phyloP scores from a whole-genome alignment of 2,113 vertebrate species.

The Erinaceus europaeus region DNA sequence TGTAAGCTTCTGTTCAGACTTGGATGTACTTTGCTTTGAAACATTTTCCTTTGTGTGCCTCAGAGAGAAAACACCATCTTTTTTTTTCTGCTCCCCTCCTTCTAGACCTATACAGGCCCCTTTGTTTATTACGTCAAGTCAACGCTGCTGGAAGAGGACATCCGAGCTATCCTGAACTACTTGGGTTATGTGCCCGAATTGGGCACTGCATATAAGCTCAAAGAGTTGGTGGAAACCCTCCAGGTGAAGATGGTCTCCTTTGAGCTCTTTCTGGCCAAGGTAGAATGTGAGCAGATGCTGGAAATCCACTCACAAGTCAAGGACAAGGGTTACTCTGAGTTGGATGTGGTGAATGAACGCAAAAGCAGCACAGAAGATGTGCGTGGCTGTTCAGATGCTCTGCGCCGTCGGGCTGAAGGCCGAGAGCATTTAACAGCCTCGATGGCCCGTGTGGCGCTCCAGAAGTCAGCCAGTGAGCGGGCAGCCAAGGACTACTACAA shows the following conservation, averaged over 20 bases:
- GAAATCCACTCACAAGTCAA: constrained; percentile 94
- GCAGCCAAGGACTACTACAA: constrained; percentile 90
- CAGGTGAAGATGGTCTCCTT: constrained; percentile 90
- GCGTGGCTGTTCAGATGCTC: constrained; percentile 89
- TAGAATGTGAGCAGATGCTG: constrained; percentile 93
- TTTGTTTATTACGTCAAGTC: constrained; percentile 97
- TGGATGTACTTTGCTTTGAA: not conserved
- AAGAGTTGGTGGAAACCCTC: constrained; percentile 85
- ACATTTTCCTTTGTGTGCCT: too few species aligned
- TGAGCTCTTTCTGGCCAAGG: constrained; percentile 94
- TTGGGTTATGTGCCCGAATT: constrained; percentile 95
- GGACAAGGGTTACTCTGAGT: constrained; percentile 89
- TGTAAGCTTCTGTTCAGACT: fast-evolving
- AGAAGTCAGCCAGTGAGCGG: constrained; percentile 89
- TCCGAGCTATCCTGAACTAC: constrained; percentile 89
- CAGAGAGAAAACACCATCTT: not conserved
- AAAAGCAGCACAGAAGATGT: constrained; percentile 88
- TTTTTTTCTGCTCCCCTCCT: not conserved
- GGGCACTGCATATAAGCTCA: constrained; percentile 86
- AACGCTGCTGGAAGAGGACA: constrained; percentile 89
- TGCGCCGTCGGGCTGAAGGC: constrained; percentile 88
- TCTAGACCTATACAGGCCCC: constrained; percentile 96
- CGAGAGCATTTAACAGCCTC: constrained; percentile 87
- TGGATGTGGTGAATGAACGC: constrained; percentile 90
- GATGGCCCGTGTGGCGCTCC: constrained; percentile 89